Conservation (phyloP, 2,888 invertebrate genomes). For the Tubiluchus corallicola region DNA sequence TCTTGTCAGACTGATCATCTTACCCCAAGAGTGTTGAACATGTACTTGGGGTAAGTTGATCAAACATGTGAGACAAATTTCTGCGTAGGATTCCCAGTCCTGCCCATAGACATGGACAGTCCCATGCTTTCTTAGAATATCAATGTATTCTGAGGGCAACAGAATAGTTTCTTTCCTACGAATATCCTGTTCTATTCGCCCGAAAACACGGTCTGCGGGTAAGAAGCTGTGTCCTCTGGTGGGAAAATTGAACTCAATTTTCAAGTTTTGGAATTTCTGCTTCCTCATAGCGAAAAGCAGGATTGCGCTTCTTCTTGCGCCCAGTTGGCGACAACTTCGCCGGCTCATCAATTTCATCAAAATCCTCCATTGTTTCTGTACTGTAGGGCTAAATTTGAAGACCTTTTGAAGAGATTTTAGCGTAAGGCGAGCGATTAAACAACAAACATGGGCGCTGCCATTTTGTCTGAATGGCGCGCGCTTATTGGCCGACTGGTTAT, state of each 20-base stretch:
- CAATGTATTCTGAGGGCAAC: not conserved
- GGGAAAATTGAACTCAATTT: not conserved
- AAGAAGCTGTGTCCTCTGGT: not conserved
- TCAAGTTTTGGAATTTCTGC: not conserved
- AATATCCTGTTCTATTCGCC: not conserved
- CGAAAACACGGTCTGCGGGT: not conserved
- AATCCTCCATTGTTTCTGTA: not conserved
- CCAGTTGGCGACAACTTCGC: not conserved
- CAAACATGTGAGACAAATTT: no score
- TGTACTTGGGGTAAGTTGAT: no score
- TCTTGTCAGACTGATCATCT: no score
- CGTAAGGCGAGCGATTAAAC: not conserved
- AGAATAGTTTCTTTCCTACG: not conserved
- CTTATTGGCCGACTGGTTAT: not conserved
- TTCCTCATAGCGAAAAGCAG: slow-evolving; percentile 1
- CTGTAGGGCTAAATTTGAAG: no score
- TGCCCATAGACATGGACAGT: not conserved
- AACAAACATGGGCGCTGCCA: slow-evolving; percentile 1
- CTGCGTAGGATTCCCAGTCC: not conserved
- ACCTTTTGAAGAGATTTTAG: not conserved
- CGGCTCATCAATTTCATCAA: slow-evolving; percentile 1
- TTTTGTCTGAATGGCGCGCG: not conserved
- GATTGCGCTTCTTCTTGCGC: slow-evolving; percentile 1
- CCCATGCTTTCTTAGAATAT: not conserved
- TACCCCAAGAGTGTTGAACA: no score